Percentiles rank a stretch among this genome's conserved stretches.
phyloP scores from a whole-genome alignment of 2,113 vertebrate genomes.

The Geococcyx californianus region DNA sequence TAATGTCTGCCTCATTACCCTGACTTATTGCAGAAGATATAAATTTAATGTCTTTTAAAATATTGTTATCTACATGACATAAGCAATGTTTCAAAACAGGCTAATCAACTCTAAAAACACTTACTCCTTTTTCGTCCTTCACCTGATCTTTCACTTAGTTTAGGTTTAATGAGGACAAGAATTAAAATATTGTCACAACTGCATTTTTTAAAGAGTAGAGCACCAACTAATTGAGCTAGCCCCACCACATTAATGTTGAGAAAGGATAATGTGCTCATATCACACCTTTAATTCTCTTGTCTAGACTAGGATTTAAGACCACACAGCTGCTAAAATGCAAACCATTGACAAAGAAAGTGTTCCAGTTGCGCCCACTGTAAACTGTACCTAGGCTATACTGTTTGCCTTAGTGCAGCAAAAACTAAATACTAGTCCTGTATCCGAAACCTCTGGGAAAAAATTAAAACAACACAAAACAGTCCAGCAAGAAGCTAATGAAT shows the following conservation, averaged over 20 bases:
- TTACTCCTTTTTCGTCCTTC: neutral
- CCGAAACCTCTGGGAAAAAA: neutral
- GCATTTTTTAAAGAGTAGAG: neutral
- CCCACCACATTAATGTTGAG: neutral
- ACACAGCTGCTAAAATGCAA: slow-evolving; percentile 41
- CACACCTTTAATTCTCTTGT: slow-evolving; percentile 58
- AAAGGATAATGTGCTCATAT: neutral
- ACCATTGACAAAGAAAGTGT: neutral
- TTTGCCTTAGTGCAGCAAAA: slow-evolving; percentile 22
- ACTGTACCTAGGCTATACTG: neutral
- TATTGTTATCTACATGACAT: neutral
- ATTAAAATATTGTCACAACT: neutral
- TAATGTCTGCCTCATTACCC: neutral
- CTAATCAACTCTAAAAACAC: neutral
- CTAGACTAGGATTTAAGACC: slow-evolving; percentile 60
- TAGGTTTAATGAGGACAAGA: neutral
- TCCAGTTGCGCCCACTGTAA: neutral
- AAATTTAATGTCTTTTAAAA: too few relatives aligned
- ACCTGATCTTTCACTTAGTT: neutral
- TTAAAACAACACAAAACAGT: neutral
- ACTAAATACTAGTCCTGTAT: neutral
- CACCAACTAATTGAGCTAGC: neutral
- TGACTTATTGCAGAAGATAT: neutral
- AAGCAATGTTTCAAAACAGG: neutral
- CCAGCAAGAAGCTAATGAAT: neutral